Percentiles rank a stretch among this genome's conserved stretches.
Evolutionary conservation across 2,797 vertebrate genomes (phyloP).

Genomic region (Xenopus petersii): DNA sequence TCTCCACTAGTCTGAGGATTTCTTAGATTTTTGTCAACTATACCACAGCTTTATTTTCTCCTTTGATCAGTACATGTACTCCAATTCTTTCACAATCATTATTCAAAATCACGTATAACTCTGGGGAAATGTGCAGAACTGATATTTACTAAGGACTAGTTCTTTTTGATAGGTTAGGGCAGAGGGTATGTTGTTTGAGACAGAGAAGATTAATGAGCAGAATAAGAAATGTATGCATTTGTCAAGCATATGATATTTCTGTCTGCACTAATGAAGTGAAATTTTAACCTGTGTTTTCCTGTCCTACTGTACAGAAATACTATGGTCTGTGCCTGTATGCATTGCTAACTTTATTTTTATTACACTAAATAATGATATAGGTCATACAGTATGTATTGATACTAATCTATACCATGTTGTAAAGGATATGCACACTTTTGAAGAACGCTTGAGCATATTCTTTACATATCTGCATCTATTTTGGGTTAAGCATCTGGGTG

Average conservation of each 20-base stretch:
- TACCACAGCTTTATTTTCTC: neutral
- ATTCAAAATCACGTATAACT: neutral
- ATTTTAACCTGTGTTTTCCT: neutral
- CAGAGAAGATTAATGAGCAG: neutral
- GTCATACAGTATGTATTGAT: too few species aligned
- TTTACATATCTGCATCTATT: too few species aligned
- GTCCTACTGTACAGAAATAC: neutral
- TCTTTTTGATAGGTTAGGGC: neutral
- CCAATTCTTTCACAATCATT: neutral
- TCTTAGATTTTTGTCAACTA: too few species aligned
- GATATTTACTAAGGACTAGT: neutral
- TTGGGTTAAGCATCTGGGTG: too few species aligned
- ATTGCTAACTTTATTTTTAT: too few species aligned
- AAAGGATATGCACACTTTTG: too few species aligned
- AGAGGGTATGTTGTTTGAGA: neutral
- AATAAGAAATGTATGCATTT: constrained; percentile 3
- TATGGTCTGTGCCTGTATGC: too few species aligned
- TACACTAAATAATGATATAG: too few species aligned
- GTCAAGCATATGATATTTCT: neutral
- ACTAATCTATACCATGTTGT: too few species aligned
- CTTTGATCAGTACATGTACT: neutral
- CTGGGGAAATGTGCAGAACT: neutral
- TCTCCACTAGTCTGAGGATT: too few species aligned
- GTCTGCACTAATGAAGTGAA: neutral
- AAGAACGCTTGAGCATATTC: too few species aligned